Conservation (phyloP, 2,888 invertebrate species). For the Phlogophora meticulosa region DNA sequence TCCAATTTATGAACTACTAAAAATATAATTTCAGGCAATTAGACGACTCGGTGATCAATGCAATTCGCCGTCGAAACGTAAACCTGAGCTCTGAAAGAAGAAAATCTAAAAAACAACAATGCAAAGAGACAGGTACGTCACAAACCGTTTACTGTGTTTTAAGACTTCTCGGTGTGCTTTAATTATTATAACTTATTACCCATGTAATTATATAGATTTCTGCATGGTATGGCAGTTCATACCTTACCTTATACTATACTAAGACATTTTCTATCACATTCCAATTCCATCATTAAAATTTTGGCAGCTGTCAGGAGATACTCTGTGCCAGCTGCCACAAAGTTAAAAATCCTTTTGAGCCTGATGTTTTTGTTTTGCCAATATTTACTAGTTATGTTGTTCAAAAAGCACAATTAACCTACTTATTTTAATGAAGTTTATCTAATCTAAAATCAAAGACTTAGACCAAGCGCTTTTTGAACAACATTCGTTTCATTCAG, state of each 20-base stretch:
- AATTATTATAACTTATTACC: slow-evolving; percentile 16
- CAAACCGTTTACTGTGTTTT: slow-evolving; percentile 32
- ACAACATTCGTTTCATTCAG: slow-evolving; percentile 56
- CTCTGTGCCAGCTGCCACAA: too few relatives aligned
- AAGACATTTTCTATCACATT: slow-evolving; percentile 29
- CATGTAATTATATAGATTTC: slow-evolving; percentile 36
- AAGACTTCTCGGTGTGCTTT: slow-evolving; percentile 56
- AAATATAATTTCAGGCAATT: slow-evolving; percentile 87
- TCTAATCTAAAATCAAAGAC: not conserved
- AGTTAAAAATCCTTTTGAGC: slow-evolving; percentile 28
- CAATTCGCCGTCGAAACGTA: slow-evolving; percentile 91
- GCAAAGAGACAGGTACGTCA: slow-evolving; percentile 94
- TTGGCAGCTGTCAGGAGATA: too few relatives aligned
- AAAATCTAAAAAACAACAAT: slow-evolving; percentile 92
- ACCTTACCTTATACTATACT: slow-evolving; percentile 48
- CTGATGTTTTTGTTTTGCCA: slow-evolving; percentile 35
- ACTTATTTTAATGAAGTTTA: not conserved
- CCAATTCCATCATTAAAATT: slow-evolving; percentile 11
- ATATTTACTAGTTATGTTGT: slow-evolving; percentile 28
- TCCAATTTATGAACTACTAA: not conserved
- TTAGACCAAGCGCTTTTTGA: slow-evolving; percentile 33
- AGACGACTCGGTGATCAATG: slow-evolving; percentile 93
- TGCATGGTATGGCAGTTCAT: slow-evolving; percentile 63
- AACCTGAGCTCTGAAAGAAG: slow-evolving; percentile 92
- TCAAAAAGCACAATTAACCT: slow-evolving; percentile 26